Percentiles rank a stretch among this genome's conserved stretches.
Conservation (phyloP, 2,113 vertebrate genomes). For the Ardeotis arabs region DNA sequence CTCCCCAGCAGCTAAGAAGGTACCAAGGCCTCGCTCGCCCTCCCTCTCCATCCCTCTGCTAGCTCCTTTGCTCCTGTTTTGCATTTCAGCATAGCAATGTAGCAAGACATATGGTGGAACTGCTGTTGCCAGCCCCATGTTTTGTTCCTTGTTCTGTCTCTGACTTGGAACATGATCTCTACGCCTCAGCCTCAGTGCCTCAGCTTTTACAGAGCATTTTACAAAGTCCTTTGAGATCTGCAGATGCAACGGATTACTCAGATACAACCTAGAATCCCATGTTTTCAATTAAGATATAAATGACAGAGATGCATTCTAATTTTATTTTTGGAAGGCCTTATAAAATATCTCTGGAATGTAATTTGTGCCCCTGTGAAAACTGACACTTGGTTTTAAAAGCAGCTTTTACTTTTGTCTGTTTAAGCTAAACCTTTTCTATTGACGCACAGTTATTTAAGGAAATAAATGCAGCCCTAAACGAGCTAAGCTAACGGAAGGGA, state of each 20-base stretch:
- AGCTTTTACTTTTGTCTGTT: constrained; percentile 25
- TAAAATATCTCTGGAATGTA: constrained; percentile 47
- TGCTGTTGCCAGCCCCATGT: background rate
- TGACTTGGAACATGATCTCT: background rate
- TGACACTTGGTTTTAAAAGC: constrained; percentile 34
- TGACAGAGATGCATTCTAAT: background rate
- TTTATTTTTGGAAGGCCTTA: constrained; percentile 26
- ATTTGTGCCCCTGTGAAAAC: constrained; percentile 31
- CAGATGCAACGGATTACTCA: constrained; percentile 23
- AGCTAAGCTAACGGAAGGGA: constrained; percentile 25
- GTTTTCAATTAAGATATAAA: constrained; percentile 48
- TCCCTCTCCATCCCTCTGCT: background rate
- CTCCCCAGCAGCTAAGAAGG: background rate
- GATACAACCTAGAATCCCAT: background rate
- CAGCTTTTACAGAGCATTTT: constrained; percentile 29
- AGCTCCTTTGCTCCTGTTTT: constrained; percentile 8
- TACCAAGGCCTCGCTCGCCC: background rate
- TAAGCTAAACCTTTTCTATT: constrained; percentile 46
- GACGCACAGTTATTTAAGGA: constrained; percentile 27
- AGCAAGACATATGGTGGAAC: background rate
- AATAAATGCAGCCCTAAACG: constrained; percentile 50
- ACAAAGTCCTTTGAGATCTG: background rate
- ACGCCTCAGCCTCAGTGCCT: background rate
- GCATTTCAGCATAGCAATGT: background rate
- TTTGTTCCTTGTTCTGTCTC: background rate